phyloP scores from a whole-genome alignment of 2,888 invertebrate genomes.

The Cylloceria caligata region DNA sequence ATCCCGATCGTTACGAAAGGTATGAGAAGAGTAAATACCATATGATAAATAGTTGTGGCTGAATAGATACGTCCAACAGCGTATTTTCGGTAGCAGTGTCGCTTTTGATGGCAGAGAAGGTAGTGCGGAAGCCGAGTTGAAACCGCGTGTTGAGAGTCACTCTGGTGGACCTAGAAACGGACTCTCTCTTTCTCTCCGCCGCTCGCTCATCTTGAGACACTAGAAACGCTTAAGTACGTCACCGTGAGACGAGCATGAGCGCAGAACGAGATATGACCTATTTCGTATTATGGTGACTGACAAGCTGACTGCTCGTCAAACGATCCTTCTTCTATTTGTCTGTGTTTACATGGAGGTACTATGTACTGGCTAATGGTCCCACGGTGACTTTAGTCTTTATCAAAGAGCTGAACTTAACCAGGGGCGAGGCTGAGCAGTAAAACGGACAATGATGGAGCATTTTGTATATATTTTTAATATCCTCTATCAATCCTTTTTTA shows the following conservation, averaged over 20 bases:
- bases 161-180: conserved; percentile 62
- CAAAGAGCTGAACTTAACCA: conserved; percentile 48
- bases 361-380: conserved; percentile 51
- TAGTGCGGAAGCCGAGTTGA: conserved; percentile 33
- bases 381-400: conserved; percentile 17
- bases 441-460: conserved; percentile 51
- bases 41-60: neutral
- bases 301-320: conserved; percentile 47
- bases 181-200: conserved; percentile 55
- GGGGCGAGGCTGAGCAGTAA: conserved; percentile 44
- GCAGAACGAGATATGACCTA: conserved; percentile 74
- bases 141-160: conserved; percentile 60
- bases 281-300: conserved; percentile 71
- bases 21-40: neutral
- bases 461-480: conserved; percentile 27
- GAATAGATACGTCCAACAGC: neutral
- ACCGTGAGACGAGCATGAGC: conserved; percentile 49
- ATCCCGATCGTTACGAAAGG: neutral
- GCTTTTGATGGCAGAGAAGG: neutral
- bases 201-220: conserved; percentile 53
- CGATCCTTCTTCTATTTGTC: conserved; percentile 29
- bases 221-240: conserved; percentile 63
- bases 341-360: neutral
- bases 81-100: conserved; percentile 32
- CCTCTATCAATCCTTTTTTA: conserved; percentile 15